Conservation (phyloP, 2,113 vertebrate genomes). For the Vombatus ursinus region DNA sequence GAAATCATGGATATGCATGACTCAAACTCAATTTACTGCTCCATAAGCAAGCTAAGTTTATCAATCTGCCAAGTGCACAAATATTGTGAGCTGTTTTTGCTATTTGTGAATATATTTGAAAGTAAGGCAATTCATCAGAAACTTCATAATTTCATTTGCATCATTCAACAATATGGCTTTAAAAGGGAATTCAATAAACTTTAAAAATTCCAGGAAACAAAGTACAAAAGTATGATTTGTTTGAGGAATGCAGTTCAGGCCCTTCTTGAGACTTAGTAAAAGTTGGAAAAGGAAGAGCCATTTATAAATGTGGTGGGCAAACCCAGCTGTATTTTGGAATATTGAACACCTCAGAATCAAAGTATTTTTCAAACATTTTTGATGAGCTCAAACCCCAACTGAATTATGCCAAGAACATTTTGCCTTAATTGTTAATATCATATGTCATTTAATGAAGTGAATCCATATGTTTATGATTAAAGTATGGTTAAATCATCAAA, state of each 20-base stretch:
- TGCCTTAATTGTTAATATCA: constrained; percentile 63
- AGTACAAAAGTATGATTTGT: neutral
- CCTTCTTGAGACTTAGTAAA: constrained; percentile 29
- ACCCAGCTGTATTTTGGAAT: constrained; percentile 19
- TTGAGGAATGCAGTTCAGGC: constrained; percentile 9
- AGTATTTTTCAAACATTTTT: constrained; percentile 52
- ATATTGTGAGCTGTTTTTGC: neutral
- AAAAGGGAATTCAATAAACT: neutral
- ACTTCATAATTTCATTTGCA: neutral
- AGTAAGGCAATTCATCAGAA: neutral
- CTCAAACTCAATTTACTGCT: neutral
- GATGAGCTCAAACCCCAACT: constrained; percentile 32
- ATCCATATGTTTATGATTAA: constrained; percentile 56
- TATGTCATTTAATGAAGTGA: constrained; percentile 48
- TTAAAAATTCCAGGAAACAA: constrained; percentile 7
- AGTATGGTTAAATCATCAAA: constrained; percentile 61
- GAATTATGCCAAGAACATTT: constrained; percentile 57
- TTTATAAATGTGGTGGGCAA: neutral
- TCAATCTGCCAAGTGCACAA: neutral
- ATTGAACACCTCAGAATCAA: constrained; percentile 17
- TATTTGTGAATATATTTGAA: neutral
- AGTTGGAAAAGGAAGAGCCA: constrained; percentile 8
- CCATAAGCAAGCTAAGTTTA: neutral
- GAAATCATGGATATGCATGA: neutral
- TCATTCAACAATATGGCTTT: neutral